Conservation (phyloP, 2,888 invertebrate genomes). For the Nesidiocoris tenuis region DNA sequence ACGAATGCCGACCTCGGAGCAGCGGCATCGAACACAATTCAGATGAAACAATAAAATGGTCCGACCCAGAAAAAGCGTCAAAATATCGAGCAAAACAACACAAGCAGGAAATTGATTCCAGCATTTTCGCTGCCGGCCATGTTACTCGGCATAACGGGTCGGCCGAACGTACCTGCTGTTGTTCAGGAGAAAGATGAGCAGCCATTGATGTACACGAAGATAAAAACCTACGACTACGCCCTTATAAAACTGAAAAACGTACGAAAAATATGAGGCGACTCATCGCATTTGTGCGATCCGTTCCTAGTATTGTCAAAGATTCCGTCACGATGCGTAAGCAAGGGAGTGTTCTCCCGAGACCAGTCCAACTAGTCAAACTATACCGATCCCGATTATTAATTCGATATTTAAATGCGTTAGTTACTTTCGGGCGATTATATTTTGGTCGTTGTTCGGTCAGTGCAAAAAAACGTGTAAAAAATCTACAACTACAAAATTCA, state of each 20-base stretch:
- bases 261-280: background rate
- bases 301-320: constrained; percentile 1
- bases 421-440: background rate
- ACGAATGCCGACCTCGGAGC: constrained; percentile 8
- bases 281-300: background rate
- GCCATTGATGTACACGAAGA: constrained; percentile 58
- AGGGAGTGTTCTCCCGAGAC: background rate
- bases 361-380: background rate
- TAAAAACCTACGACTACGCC: background rate
- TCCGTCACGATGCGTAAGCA: background rate
- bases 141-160: background rate
- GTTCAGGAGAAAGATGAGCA: constrained; percentile 73
- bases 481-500: constrained; percentile 13
- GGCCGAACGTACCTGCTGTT: constrained; percentile 69
- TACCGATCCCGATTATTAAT: background rate
- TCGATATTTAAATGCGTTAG: constrained; percentile 10
- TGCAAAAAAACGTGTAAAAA: background rate
- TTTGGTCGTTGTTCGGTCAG: constrained; percentile 17
- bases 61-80: no score
- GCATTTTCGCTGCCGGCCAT: constrained; percentile 1
- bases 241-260: constrained; percentile 8
- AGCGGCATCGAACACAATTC: background rate
- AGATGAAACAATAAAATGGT: no score
- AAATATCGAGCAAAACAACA: no score
- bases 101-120: no score